Evolutionary conservation across 2,113 vertebrate genomes (phyloP), one percentile per base, ranked within the genome.

Genomic region (Furnarius figulus): DNA sequence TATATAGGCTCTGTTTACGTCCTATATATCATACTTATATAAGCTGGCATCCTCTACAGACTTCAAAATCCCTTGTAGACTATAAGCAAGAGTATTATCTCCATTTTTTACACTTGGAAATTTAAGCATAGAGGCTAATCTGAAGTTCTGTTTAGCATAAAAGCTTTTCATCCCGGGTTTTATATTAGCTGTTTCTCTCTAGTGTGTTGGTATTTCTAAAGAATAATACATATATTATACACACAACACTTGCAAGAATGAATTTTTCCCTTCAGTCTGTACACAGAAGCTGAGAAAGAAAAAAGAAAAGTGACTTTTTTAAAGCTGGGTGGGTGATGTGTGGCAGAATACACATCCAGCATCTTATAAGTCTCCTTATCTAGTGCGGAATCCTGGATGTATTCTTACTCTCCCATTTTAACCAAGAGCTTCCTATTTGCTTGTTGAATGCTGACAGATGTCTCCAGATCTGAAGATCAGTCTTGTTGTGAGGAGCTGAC

Each of bases 121-220:
- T 93, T 91, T 85, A 89, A 72, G 75, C 55, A 77, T 74, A 71
- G 72, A 77, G 46, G 85, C 90, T 94, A 96, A 96, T 94, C 90
- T 91, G 55, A 90, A 97, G 82, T 80, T 96, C 87, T 94, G 30
- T 87, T 96, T 95, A 90, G 67, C 87, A 93, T 91, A 91, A 91
- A 94, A 95, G 63, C 75, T 93, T 96, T 95, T 90, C 79, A 96
- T 94, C 82, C 59, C 50, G 63, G 75, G 46, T 86, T 91, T 95
- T 95, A 67, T 93, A 88, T 91, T 73, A 88, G n/a, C 55, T 79
- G 11, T 31, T 72, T 87, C 62, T 93, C 89, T 91, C 81, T 83
- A 83, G 62, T 83, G 71, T 93, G 87, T 82, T 85, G 62, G 25
- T 80, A 77, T 95, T 95, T 91, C 85, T 87, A 62, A 91, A 88